These are phyloP conservation scores for Cotesia vestalis DNA, from an alignment of 1,140 invertebrate genomes.

Conservation along the genomic window DNA sequence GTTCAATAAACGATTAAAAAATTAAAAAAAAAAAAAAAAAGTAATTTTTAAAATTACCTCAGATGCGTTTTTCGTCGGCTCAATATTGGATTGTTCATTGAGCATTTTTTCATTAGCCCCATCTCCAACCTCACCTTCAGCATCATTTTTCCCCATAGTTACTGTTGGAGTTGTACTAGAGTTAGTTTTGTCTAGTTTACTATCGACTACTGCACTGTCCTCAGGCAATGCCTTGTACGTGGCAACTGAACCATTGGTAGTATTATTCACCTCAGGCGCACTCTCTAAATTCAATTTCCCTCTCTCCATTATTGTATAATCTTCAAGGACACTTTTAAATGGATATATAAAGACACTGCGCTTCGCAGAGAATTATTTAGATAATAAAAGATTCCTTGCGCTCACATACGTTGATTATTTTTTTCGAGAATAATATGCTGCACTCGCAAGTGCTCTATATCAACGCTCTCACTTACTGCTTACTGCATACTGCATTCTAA, in stretches of 20 bases:
- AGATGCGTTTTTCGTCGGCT: conserved; percentile 67
- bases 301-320: conserved; percentile 43
- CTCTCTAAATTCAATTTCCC: conserved; percentile 47
- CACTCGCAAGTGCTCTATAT: too few relatives aligned
- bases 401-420: background rate
- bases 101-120: conserved; percentile 76
- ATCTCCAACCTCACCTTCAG: conserved; percentile 59
- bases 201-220: conserved; percentile 57
- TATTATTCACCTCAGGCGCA: conserved; percentile 48
- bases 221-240: conserved; percentile 71
- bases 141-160: conserved; percentile 15
- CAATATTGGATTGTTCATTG: conserved; percentile 70
- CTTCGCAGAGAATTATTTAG: too few relatives aligned
- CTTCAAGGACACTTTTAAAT: conserved; percentile 31
- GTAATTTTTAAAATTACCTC: conserved; percentile 55
- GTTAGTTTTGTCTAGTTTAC: background rate
- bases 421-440: too few relatives aligned
- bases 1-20: background rate
- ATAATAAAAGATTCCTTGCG: background rate
- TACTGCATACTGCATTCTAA: too few relatives aligned
- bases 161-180: conserved; percentile 18
- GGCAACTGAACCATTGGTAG: conserved; percentile 46
- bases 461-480: too few relatives aligned
- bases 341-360: background rate
- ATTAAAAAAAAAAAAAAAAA: conserved; percentile 25